phyloP scores from a whole-genome alignment of 92 coral and sea anemone genomes.

The Epizoanthus rinbou region DNA sequence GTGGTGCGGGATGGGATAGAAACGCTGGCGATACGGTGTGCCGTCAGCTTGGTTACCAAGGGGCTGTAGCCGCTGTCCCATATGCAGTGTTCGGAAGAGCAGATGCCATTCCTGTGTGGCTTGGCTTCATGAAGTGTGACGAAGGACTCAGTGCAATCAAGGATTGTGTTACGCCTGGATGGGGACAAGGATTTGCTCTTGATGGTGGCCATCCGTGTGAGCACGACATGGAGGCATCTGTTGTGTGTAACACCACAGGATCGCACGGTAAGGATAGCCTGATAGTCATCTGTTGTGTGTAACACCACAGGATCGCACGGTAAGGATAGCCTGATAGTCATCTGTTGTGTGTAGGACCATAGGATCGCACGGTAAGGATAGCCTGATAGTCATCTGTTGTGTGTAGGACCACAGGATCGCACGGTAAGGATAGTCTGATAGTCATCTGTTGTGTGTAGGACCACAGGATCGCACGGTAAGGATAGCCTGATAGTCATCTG shows the following conservation, averaged over 20 bases:
- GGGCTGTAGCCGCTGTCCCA: constrained; percentile 6
- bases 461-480: too few relatives aligned
- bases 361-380: too few relatives aligned
- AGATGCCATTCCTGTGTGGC: not conserved
- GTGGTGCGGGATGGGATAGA: constrained; percentile 20
- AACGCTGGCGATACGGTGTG: constrained; percentile 19
- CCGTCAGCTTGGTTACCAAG: constrained; percentile 17
- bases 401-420: not conserved
- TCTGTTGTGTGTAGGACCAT: too few relatives aligned
- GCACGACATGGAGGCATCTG: not conserved
- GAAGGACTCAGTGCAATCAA: not conserved
- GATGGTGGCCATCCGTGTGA: not conserved
- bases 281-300: too few relatives aligned
- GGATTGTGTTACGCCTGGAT: not conserved
- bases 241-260: constrained; percentile 9
- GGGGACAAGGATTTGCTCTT: constrained; percentile 2
- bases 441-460: too few relatives aligned
- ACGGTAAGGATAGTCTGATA: too few relatives aligned
- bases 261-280: constrained; percentile 8
- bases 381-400: too few relatives aligned
- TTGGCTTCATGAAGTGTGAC: constrained; percentile 17
- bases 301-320: not conserved
- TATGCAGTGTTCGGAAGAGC: not conserved
- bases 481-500: too few relatives aligned
- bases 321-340: not conserved